phyloP scores from a whole-genome alignment of 2,797 vertebrate genomes.

The Sebastes iracundus region DNA sequence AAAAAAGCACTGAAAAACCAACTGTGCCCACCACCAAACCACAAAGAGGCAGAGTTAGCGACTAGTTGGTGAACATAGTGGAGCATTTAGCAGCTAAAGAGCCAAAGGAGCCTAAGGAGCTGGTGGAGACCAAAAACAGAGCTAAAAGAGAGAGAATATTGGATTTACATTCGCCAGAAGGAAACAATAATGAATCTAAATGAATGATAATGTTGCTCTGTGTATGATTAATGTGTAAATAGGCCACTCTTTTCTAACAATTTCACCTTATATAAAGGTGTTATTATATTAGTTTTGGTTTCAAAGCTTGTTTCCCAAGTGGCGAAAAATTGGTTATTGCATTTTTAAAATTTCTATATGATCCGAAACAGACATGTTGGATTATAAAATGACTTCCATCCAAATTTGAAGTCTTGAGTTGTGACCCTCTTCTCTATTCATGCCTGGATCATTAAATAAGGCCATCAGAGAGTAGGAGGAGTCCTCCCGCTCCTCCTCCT shows the following conservation, averaged over 20 bases:
- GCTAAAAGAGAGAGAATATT: no score
- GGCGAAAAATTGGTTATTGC: neutral
- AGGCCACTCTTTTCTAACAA: neutral
- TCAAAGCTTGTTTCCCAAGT: neutral
- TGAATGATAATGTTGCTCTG: no score
- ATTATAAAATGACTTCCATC: neutral
- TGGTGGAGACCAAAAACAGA: no score
- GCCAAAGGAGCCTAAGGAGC: no score
- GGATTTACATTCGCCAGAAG: no score
- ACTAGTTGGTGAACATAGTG: no score
- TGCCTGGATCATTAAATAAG: slow-evolving; percentile 28
- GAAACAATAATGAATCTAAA: no score
- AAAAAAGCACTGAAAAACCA: no score
- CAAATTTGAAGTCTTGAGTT: neutral
- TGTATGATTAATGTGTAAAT: neutral
- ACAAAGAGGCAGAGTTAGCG: no score
- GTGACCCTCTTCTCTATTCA: slow-evolving; percentile 24
- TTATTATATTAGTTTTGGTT: neutral
- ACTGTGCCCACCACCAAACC: no score
- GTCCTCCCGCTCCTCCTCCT: neutral
- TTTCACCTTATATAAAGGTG: neutral
- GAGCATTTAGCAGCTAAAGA: no score
- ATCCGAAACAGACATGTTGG: neutral
- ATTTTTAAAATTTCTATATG: neutral
- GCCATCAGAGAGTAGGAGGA: neutral